A percentile compares a stretch with the other conserved stretches of the same genome.
Evolutionary conservation across 2,113 vertebrate genomes (phyloP).

Genomic region (Takifugu flavidus): DNA sequence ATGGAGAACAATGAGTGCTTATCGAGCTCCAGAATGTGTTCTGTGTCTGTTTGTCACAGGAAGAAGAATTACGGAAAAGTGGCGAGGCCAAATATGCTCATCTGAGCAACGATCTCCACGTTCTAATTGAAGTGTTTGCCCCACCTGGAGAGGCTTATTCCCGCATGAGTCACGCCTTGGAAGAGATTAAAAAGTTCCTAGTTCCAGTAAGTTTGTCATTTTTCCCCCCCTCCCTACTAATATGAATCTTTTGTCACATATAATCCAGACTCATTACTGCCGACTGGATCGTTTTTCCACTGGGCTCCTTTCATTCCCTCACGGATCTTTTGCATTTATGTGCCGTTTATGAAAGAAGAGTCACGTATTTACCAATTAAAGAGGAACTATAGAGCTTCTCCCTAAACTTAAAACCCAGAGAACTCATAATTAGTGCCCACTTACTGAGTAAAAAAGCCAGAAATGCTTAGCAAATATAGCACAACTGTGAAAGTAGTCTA

Average conservation of each 20-base stretch:
- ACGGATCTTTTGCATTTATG: conserved; percentile 24
- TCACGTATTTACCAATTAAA: conserved; percentile 73
- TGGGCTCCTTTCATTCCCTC: conserved; percentile 4
- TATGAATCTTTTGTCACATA: conserved; percentile 10
- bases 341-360: conserved; percentile 32
- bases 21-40: neutral
- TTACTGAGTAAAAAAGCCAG: conserved; percentile 58
- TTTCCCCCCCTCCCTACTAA: conserved; percentile 10
- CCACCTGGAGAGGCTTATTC: conserved; percentile 98
- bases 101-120: conserved; percentile 96
- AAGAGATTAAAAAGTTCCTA: conserved; percentile 99
- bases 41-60: conserved; percentile 67
- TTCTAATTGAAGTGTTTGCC: conserved; percentile 99
- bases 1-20: neutral
- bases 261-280: conserved; percentile 7
- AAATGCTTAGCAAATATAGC: conserved; percentile 68
- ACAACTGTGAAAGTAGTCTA: conserved; percentile 48
- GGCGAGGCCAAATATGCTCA: conserved; percentile 95
- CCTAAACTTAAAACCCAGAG: conserved; percentile 55
- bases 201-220: conserved; percentile 88
- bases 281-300: conserved; percentile 27
- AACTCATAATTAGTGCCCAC: conserved; percentile 71
- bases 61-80: conserved; percentile 96
- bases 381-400: conserved; percentile 42
- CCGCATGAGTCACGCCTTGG: conserved; percentile 98